Base-by-base conservation (phyloP, 2,888 invertebrate species). In the Scaeva pyrastri region DNA sequence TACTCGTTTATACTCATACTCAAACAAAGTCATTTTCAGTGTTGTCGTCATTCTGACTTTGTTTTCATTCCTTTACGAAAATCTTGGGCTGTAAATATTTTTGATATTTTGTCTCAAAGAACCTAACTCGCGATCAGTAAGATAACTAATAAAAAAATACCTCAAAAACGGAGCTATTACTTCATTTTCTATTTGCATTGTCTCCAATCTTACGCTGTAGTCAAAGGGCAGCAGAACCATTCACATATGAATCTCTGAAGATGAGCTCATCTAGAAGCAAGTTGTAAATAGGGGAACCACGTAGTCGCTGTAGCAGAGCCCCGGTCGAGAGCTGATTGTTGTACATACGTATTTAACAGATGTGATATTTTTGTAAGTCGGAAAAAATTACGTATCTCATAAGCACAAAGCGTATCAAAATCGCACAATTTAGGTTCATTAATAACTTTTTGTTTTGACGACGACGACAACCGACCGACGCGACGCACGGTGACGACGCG, bases 401-500 rank as follows among this genome's bases (percentile, higher is more conserved):
- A 45, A 16, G 45, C 19, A 48, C 31, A 31, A 68, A 62, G 73
- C 52, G 55, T 64, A 36, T 39, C 14, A 19, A 48, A 66, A 50
- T 50, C 39, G 16, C 66, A 56, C 50, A 70, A 74, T 71, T 62
- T 41, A 55, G 58, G 56, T 79, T 79, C 84, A 79, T 84, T 84
- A 84, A 84, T 79, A 79, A 79, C 64, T 79, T 78, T 50, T 55
- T 66, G 14, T 45, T 79, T 79, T 19, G 58, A 55, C 36, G 45
- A 45, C 52, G 26, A 11, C 39, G 6, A 26, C 3, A 26, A 6
- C 74, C n/a, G n/a, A n/a, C n/a, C n/a, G n/a, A n/a, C n/a, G n/a
- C n/a, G n/a, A n/a, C n/a, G n/a, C n/a, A n/a, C n/a, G n/a, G n/a
- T n/a, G n/a, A n/a, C n/a, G n/a, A n/a, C n/a, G n/a, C n/a, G n/a